These are phyloP conservation scores for Hypotaenidia okinawae DNA, from an alignment of 2,797 vertebrate species.

Conservation along the genomic window DNA sequence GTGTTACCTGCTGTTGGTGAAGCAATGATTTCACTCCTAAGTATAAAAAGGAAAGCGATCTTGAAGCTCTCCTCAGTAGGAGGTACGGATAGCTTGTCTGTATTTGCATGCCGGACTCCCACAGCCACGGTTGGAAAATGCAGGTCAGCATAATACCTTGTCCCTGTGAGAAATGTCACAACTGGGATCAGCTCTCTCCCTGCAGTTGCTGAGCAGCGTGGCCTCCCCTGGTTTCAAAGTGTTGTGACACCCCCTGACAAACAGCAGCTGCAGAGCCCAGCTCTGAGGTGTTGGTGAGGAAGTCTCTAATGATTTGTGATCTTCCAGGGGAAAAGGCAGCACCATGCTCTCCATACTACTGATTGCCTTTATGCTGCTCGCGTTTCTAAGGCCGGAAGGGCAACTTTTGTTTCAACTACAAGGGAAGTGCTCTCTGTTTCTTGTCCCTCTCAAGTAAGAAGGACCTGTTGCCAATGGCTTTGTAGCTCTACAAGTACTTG, in stretches of 20 bases:
- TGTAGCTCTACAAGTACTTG: neutral
- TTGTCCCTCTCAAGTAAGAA: neutral
- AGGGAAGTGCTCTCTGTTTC: neutral
- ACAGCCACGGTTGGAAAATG: neutral
- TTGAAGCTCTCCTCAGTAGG: neutral
- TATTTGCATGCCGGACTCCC: neutral
- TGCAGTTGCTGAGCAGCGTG: neutral
- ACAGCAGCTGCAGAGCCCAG: neutral
- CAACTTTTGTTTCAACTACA: neutral
- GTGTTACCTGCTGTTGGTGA: neutral
- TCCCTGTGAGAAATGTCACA: neutral
- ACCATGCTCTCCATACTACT: fast-evolving
- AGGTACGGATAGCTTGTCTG: neutral
- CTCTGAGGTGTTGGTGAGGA: neutral
- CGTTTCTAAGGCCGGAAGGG: neutral
- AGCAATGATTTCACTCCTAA: neutral
- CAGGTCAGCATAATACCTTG: neutral
- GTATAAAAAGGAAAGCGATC: neutral
- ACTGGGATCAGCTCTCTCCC: neutral
- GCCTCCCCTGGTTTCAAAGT: neutral
- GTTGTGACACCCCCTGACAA: neutral
- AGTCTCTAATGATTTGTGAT: neutral
- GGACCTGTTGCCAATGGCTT: neutral
- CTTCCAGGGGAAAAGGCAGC: neutral
- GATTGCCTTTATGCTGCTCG: neutral